phyloP scores from a whole-genome alignment of 1,140 invertebrate genomes.

The Heterodera schachtii region DNA sequence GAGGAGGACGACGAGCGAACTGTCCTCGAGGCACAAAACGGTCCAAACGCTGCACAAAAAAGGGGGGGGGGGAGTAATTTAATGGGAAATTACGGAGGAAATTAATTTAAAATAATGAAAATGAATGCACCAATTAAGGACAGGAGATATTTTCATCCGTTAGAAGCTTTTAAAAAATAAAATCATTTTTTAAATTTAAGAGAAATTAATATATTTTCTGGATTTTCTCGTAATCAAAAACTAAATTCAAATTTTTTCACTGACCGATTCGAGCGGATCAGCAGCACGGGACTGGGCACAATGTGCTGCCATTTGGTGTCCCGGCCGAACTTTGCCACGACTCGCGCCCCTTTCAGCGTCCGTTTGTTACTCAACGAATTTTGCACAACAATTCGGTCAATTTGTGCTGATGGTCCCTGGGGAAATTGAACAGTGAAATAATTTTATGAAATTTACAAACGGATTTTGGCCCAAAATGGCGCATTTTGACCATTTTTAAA shows the following conservation, averaged over 20 bases:
- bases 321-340: constrained; percentile 22
- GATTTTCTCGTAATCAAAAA: too few species aligned
- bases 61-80: too few species aligned
- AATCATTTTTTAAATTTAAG: neutral
- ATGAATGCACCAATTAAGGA: too few species aligned
- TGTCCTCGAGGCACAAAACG: constrained; percentile 21
- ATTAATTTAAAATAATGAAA: too few species aligned
- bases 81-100: too few species aligned
- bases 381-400: constrained; percentile 30
- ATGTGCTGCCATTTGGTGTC: constrained; percentile 17
- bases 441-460: neutral
- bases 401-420: neutral
- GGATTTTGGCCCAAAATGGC: too few species aligned
- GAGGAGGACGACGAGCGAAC: constrained; percentile 7
- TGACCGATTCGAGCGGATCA: constrained; percentile 11
- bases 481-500: too few species aligned
- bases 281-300: neutral
- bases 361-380: constrained; percentile 24
- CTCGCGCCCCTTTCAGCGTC: constrained; percentile 19
- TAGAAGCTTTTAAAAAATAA: too few species aligned
- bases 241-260: neutral
- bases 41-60: constrained; percentile 13
- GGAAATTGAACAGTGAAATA: neutral
- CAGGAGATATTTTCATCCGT: too few species aligned
- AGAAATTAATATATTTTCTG: too few species aligned